A percentile compares a stretch with the other conserved stretches of the same genome.
phyloP scores from a whole-genome alignment of 2,113 vertebrate species.

The Thermophis baileyi region DNA sequence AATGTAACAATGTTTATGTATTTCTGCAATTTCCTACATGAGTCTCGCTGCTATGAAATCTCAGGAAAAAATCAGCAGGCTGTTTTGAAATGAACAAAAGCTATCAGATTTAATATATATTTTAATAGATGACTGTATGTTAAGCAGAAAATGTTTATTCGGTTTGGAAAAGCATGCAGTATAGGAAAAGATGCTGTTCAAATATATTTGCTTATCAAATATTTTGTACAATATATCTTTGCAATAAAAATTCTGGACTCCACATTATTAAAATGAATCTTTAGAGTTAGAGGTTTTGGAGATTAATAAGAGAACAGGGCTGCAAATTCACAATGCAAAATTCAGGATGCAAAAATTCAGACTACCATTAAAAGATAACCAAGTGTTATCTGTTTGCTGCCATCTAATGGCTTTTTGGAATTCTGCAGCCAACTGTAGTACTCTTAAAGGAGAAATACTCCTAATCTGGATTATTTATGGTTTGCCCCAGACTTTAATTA shows the following conservation, averaged over 20 bases:
- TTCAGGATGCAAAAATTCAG: background rate
- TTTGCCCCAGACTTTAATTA: background rate
- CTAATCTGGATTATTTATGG: background rate
- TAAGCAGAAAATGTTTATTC: background rate
- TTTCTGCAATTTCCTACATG: background rate
- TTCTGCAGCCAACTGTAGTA: background rate
- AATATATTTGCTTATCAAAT: background rate
- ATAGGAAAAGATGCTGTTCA: background rate
- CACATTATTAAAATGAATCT: background rate
- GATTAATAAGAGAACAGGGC: background rate
- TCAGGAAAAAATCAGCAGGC: background rate
- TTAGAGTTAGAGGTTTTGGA: background rate
- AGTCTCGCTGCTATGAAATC: background rate
- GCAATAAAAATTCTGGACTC: background rate
- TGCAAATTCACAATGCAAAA: background rate
- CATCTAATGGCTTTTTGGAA: background rate
- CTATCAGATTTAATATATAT: conserved; percentile 9
- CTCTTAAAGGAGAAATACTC: background rate
- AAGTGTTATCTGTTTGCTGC: background rate
- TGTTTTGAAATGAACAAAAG: background rate
- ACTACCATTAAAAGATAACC: background rate
- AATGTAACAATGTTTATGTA: background rate
- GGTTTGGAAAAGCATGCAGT: background rate
- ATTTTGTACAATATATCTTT: background rate
- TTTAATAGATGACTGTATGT: background rate